Conservation (phyloP, 2,888 invertebrate species). For the Ditylenchus weischeri region DNA sequence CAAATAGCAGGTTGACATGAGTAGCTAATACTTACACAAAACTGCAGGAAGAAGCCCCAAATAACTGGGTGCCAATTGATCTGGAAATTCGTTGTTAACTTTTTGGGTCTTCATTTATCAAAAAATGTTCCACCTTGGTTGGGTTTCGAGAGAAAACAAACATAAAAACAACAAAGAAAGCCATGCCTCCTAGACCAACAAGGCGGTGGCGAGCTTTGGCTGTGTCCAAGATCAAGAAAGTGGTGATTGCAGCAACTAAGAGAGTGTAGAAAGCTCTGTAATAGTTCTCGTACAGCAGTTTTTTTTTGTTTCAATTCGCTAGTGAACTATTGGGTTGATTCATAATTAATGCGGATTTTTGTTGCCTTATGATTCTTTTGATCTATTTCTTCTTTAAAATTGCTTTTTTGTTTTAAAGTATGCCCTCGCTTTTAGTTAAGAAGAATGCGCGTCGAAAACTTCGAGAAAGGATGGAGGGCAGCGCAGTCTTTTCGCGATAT, state of each 20-base stretch:
- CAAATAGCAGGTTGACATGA: no score
- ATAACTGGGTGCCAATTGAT: conserved; percentile 72
- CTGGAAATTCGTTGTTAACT: conserved; percentile 42
- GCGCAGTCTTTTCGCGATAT: no score
- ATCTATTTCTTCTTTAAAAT: no score
- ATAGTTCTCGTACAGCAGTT: no score
- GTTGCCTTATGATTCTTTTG: no score
- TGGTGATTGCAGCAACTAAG: conserved; percentile 28
- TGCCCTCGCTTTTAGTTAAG: no score
- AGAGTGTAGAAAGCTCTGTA: conserved; percentile 30
- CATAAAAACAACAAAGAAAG: conserved; percentile 50
- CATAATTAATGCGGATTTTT: no score
- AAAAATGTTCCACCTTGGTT: conserved; percentile 31
- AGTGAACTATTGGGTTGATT: no score
- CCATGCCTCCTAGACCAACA: conserved; percentile 49
- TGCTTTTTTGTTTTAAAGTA: no score
- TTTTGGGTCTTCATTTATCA: neutral
- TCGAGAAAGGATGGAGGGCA: no score
- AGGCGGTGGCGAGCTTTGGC: conserved; percentile 41
- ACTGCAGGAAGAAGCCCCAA: conserved; percentile 78
- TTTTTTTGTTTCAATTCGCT: no score
- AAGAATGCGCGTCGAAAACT: no score
- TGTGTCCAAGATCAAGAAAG: conserved; percentile 39
- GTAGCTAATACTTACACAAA: conserved; percentile 62
- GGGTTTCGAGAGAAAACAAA: conserved; percentile 44